Base-by-base conservation (phyloP, 2,113 vertebrate genomes). In the Sinocyclocheilus anophthalmus region DNA sequence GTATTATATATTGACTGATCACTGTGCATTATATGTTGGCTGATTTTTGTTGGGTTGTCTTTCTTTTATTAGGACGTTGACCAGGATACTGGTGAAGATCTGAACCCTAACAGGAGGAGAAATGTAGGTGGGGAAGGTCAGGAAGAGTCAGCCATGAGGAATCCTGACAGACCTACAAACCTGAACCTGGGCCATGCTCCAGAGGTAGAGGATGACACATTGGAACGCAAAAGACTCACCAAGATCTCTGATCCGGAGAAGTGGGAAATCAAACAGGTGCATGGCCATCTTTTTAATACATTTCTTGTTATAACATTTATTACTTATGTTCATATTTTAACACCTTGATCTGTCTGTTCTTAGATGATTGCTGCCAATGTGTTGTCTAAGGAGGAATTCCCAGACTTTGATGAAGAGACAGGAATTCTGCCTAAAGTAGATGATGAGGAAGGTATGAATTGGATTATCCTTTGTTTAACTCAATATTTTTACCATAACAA, bases 361-460 rank as follows among this genome's bases (percentile, higher is more conserved):
- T 90, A 99, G 98, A 99, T 99, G 98, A 98, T 99, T 59, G 98
- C 98, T 85, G 98, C 98, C 84, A 99, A 99, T 16, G 98, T 99
- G 7, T 94, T 99, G 85, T 99, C 98, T 83, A 99, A 98, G 91
- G 98, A 99, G 85, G 98, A 99, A 87, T 99, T 99, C 89, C 98
- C 98, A 42, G 98, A 99, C 92, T 99, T 99, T 20, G 98, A 99
- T 80, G 98, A 99, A 84, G 98, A 99, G 93, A 99, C 98, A 0
- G 98, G 98, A 3, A 99, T 99, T 88, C 96, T 99, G 76, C 98
- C 98, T 67, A 99, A 99, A 93, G 97, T 99, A 2, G 98, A 99
- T 73, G 98, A 99, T 87, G 98, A 99, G 88, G 98, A 99, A 93
- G 98, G 98, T 98, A 94, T 63, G 80, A 30, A 24, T 76, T 50